Evolutionary conservation across 2,888 invertebrate species (phyloP).

Genomic region (Diploptera punctata): DNA sequence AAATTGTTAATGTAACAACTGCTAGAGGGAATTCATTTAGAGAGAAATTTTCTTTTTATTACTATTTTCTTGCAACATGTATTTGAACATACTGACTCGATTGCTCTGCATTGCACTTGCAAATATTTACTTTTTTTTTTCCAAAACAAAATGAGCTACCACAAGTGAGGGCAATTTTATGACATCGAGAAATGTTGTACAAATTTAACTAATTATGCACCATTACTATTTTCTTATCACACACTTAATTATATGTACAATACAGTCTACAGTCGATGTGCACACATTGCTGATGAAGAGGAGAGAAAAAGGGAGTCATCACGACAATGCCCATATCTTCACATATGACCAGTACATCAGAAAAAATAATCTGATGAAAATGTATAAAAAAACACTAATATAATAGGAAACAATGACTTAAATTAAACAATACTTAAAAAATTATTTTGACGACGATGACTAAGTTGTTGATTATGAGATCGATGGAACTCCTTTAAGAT

Average conservation of each 20-base stretch:
- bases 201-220: background rate
- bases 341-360: conserved; percentile 6
- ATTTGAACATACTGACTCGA: background rate
- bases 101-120: conserved; percentile 10
- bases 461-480: conserved; percentile 42
- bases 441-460: conserved; percentile 40
- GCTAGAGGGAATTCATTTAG: background rate
- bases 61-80: no score
- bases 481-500: conserved; percentile 37
- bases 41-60: no score
- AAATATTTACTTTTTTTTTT: background rate
- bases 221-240: background rate
- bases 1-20: background rate
- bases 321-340: conserved; percentile 28
- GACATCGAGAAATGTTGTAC: background rate
- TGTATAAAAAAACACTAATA: conserved; percentile 16
- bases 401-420: conserved; percentile 41
- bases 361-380: conserved; percentile 9
- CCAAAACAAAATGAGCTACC: conserved; percentile 9
- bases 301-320: no score
- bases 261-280: background rate
- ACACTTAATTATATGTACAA: background rate
- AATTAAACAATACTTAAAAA: conserved; percentile 33
- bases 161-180: background rate
- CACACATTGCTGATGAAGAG: no score